phyloP scores from a whole-genome alignment of 2,797 vertebrate genomes.

The Thamnophis elegans region DNA sequence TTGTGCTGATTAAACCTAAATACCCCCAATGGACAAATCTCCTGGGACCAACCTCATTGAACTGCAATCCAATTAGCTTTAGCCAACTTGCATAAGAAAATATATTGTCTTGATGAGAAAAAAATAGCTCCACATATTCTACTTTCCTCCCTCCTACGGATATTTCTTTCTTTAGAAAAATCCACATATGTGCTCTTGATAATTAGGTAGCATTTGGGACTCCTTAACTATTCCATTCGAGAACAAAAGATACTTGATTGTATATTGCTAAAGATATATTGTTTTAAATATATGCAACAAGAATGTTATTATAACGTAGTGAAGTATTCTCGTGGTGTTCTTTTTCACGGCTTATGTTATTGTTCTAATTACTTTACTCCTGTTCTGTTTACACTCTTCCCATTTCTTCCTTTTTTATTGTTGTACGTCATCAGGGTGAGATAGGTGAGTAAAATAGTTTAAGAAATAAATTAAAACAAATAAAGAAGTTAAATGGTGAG shows the following conservation, averaged over 20 bases:
- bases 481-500: neutral
- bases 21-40: neutral
- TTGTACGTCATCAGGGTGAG: neutral
- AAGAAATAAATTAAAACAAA: neutral
- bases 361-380: neutral
- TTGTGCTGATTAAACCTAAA: neutral
- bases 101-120: neutral
- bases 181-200: neutral
- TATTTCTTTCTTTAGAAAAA: neutral
- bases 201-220: neutral
- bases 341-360: neutral
- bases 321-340: neutral
- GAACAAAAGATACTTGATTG: neutral
- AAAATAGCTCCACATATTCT: neutral
- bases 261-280: neutral
- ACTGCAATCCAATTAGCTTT: constrained; percentile 4
- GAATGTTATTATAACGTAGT: neutral
- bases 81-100: neutral
- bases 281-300: neutral
- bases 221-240: neutral
- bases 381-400: neutral
- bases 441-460: neutral
- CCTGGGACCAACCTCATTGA: neutral
- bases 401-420: neutral
- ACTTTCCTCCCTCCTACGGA: neutral